Evolutionary conservation across 2,888 invertebrate genomes (phyloP), one percentile per base, ranked within the genome.

Genomic region (Acanthosoma haemorrhoidale): DNA sequence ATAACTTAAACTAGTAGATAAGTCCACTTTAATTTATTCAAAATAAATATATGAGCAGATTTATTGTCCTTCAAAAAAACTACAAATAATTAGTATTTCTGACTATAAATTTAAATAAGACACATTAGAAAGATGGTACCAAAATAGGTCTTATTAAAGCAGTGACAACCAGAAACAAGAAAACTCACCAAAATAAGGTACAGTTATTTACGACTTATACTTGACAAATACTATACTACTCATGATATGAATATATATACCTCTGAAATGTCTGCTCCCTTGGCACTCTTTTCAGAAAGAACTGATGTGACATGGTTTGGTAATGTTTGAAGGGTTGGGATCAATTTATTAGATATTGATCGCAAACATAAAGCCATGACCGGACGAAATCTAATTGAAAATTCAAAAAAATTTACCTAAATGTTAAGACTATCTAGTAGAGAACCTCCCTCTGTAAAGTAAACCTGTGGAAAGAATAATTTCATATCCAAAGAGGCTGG

Each of bases 301-400:
- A 34, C 25, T 38, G 51, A 29, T 18, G 32, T 25, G 11, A 67
- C 25, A 25, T 67, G 57, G 5, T 83, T 82, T 68, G 82, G 80
- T 77, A 84, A 82, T 71, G 84, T 82, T 72, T 82, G 82, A 77
- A 83, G 83, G 75, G 83, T 79, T 41, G 84, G 82, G 74, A 83
- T 79, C 75, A 85, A 79, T 81, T 84, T 84, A 76, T 81, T 82
- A n/a, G 85, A 82, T 73, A 85, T 78, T 43, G 83, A 81, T 75
- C 86, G 83, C 76, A 86, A 80, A 76, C 84, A 84, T 76, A 83
- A 82, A 76, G 86, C 68, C 71, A 71, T 71, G 21, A 16, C 32
- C 15, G 9, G 25, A 57, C 8, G 4, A 38, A 31, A 38, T 21
- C 15, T 41, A 29, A 31, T 15, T 9, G 8, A 9, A 8, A n/a